Evolutionary conservation across 1,140 invertebrate genomes (phyloP).

Genomic region (Panulirus ornatus): DNA sequence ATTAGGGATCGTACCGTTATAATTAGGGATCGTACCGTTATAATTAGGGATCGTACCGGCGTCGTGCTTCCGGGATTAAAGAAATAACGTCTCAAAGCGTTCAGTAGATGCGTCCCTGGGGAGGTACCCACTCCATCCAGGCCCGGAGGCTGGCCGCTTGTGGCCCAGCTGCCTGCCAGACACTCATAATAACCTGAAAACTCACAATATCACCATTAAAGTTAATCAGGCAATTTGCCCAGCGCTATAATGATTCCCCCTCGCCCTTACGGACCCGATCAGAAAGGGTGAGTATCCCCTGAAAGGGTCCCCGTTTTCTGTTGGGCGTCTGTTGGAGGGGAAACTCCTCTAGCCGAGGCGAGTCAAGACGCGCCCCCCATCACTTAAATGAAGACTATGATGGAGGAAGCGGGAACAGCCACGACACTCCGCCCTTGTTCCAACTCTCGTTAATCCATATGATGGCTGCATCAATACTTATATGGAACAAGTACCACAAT

Average conservation of each 20-base stretch:
- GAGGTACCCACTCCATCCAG: too few species aligned
- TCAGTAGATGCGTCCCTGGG: too few species aligned
- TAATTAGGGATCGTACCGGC: too few species aligned
- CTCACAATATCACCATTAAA: constrained; percentile 20
- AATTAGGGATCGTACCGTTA: too few species aligned
- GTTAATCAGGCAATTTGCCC: constrained; percentile 5
- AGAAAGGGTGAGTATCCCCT: neutral
- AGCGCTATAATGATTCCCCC: neutral
- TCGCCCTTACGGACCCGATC: neutral
- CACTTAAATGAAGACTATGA: neutral
- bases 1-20: too few species aligned
- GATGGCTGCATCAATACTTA: too few species aligned
- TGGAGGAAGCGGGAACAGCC: neutral
- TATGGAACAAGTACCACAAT: too few species aligned
- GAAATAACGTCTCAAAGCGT: too few species aligned
- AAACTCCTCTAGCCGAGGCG: neutral
- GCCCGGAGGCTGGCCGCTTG: neutral
- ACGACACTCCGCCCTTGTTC: too few species aligned
- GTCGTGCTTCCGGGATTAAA: too few species aligned
- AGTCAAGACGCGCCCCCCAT: neutral
- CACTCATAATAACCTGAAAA: constrained; percentile 7
- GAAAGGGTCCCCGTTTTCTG: neutral
- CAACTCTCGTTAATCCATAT: too few species aligned
- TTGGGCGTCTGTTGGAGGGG: neutral
- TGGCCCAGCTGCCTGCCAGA: neutral